phyloP scores from a whole-genome alignment of 2,888 invertebrate species.

The Coenonympha glycerion region DNA sequence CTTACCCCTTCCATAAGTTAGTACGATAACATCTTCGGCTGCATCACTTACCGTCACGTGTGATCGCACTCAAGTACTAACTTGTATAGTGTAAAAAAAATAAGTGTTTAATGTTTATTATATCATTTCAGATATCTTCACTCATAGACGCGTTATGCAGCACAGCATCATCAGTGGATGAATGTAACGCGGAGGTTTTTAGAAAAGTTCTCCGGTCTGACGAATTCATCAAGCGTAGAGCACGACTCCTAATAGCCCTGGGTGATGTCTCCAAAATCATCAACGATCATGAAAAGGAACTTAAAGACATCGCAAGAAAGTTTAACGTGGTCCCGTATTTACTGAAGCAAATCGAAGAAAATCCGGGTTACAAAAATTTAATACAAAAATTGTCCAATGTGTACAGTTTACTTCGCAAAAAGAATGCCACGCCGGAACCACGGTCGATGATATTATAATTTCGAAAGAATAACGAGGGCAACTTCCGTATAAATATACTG shows the following conservation, averaged over 20 bases:
- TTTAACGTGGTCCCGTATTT: not conserved
- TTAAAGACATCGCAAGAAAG: not conserved
- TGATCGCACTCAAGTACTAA: too few species aligned
- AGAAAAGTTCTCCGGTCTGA: not conserved
- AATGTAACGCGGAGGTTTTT: not conserved
- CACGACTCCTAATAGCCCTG: not conserved
- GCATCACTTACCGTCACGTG: too few species aligned
- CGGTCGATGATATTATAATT: too few species aligned
- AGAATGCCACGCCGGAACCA: not conserved
- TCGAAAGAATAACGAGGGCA: too few species aligned
- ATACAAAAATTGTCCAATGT: not conserved
- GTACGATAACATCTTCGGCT: too few species aligned
- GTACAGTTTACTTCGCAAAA: not conserved
- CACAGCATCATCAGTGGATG: not conserved
- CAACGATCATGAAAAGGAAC: not conserved
- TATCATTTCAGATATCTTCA: not conserved
- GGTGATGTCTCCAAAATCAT: not conserved
- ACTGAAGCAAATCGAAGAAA: not conserved
- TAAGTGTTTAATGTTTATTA: too few species aligned
- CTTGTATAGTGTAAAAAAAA: too few species aligned
- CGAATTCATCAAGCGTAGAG: not conserved
- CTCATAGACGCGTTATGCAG: not conserved
- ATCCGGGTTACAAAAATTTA: not conserved
- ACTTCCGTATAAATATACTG: too few species aligned
- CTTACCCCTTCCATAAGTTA: too few species aligned